Conservation (phyloP, 2,797 vertebrate species). For the Myioborus melanocephalus region DNA sequence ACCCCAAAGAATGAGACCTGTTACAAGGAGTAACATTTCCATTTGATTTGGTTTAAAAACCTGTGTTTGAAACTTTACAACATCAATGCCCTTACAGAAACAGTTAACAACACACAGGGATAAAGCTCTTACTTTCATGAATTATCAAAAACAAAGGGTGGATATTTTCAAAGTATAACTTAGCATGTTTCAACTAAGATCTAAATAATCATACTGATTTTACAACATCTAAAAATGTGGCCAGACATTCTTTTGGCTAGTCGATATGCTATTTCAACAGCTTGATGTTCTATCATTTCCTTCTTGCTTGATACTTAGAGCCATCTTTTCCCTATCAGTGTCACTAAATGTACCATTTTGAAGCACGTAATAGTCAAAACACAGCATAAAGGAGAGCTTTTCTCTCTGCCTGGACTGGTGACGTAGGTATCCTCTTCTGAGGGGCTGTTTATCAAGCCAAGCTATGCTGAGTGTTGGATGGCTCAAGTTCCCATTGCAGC, state of each 20-base stretch:
- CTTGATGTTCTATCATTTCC: slow-evolving; percentile 52
- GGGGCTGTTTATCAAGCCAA: slow-evolving; percentile 41
- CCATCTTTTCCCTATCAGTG: slow-evolving; percentile 49
- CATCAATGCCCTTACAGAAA: not conserved
- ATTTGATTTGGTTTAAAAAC: not conserved
- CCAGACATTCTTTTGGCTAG: slow-evolving; percentile 46
- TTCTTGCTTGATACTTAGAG: slow-evolving; percentile 36
- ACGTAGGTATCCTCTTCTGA: not conserved
- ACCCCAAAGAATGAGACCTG: not conserved
- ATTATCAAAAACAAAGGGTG: not conserved
- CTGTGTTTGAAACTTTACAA: not conserved
- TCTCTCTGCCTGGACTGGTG: slow-evolving; percentile 7
- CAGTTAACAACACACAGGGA: not conserved
- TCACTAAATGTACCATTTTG: slow-evolving; percentile 41
- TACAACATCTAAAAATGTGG: slow-evolving; percentile 36
- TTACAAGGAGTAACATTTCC: not conserved
- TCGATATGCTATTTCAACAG: slow-evolving; percentile 13
- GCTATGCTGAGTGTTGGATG: not conserved
- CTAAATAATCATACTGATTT: slow-evolving; percentile 33
- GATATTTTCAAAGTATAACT: slow-evolving; percentile 29
- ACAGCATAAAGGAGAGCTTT: slow-evolving; percentile 49
- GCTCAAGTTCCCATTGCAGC: not conserved
- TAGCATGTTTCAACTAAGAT: slow-evolving; percentile 13
- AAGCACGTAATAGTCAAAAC: slow-evolving; percentile 44
- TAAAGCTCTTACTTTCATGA: not conserved